These are phyloP conservation scores for Palythoa grandis DNA, from an alignment of 92 coral and sea anemone species.

Conservation along the genomic window DNA sequence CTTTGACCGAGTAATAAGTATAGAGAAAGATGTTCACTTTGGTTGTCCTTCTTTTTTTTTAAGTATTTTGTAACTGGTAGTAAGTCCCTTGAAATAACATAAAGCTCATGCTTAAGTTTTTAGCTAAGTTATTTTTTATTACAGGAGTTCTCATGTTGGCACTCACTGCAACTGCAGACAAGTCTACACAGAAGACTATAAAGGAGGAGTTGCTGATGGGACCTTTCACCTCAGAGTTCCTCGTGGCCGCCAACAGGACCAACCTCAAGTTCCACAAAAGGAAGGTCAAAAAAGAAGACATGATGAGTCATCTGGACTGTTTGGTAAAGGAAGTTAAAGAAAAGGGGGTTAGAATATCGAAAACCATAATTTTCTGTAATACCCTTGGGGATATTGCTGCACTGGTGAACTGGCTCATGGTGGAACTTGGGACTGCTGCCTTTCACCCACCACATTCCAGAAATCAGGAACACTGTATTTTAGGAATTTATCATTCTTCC, in stretches of 20 bases:
- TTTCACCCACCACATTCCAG: constrained; percentile 13
- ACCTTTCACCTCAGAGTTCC: background rate
- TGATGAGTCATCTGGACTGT: constrained; percentile 35
- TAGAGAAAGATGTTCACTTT: background rate
- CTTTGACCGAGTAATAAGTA: background rate
- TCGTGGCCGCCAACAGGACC: background rate
- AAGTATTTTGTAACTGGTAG: background rate
- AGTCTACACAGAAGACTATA: background rate
- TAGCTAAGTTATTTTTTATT: too few relatives aligned
- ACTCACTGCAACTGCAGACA: constrained; percentile 19
- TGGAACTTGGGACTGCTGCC: constrained; percentile 28
- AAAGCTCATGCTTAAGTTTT: too few relatives aligned
- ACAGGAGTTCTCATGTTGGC: constrained; percentile 24
- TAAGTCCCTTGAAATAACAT: background rate
- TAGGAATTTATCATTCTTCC: constrained; percentile 43
- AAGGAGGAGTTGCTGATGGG: background rate
- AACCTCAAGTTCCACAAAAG: background rate
- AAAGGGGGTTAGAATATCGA: background rate
- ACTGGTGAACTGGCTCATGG: constrained; percentile 31
- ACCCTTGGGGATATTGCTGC: constrained; percentile 33
- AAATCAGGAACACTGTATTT: constrained; percentile 36
- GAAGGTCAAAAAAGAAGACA: constrained; percentile 7
- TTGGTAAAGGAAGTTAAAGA: constrained; percentile 6
- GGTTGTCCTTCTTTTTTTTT: too few relatives aligned
- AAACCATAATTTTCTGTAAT: constrained; percentile 38